phyloP scores from a whole-genome alignment of 1,140 invertebrate genomes.

The Hormaphis cornu region DNA sequence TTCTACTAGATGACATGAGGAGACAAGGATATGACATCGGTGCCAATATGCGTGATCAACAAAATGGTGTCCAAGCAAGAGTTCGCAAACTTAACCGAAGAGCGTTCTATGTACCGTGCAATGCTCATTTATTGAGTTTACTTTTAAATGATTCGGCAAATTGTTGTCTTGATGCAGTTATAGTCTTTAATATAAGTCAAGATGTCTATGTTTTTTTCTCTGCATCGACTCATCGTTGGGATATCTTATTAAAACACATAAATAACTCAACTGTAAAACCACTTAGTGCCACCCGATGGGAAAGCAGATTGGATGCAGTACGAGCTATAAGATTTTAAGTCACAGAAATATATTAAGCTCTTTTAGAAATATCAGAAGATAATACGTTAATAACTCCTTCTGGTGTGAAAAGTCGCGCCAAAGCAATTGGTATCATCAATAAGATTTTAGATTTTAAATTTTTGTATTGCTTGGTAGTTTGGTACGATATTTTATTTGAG shows the following conservation, averaged over 20 bases:
- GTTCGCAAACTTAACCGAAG: neutral
- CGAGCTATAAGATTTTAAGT: conserved; percentile 24
- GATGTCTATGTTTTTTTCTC: neutral
- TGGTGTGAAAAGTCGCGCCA: conserved; percentile 35
- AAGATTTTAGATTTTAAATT: conserved; percentile 36
- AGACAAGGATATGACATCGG: neutral
- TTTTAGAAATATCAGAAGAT: conserved; percentile 37
- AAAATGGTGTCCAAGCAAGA: neutral
- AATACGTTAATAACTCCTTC: conserved; percentile 27
- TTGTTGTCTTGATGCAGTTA: neutral
- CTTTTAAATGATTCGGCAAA: neutral
- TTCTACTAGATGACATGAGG: neutral
- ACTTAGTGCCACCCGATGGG: neutral
- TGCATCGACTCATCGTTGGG: neutral
- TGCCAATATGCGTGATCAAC: neutral
- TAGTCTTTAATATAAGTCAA: neutral
- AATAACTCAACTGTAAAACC: neutral
- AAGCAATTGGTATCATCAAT: conserved; percentile 34
- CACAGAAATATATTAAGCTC: conserved; percentile 25
- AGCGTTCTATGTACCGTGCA: neutral
- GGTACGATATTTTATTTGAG: conserved; percentile 39
- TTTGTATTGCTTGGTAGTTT: conserved; percentile 38
- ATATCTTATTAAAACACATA: neutral
- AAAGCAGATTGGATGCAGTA: neutral
- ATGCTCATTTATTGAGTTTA: neutral